Conservation (phyloP, 2,113 vertebrate genomes). For the Ahaetulla prasina region DNA sequence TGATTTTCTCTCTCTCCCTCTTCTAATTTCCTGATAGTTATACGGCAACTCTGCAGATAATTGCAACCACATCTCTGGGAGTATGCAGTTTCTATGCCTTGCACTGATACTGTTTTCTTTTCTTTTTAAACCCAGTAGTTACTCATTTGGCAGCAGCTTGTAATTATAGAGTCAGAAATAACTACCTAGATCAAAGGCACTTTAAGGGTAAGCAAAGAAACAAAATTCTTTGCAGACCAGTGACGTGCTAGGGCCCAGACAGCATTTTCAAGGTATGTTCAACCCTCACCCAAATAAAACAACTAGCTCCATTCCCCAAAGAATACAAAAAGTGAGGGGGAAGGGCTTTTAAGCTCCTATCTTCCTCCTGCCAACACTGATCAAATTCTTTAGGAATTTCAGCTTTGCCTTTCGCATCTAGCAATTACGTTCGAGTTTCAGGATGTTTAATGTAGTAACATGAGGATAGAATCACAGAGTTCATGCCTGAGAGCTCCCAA, state of each 20-base stretch:
- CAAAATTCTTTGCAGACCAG: neutral
- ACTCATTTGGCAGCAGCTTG: slow-evolving; percentile 1
- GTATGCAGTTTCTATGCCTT: slow-evolving; percentile 5
- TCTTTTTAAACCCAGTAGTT: slow-evolving; percentile 16
- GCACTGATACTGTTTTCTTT: neutral
- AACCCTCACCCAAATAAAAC: rapidly evolving
- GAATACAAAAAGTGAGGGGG: neutral
- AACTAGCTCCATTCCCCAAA: neutral
- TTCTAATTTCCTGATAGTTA: neutral
- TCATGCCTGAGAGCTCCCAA: neutral
- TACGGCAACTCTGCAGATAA: rapidly evolving
- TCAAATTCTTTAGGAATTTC: neutral
- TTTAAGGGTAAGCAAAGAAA: neutral
- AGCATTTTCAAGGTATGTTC: neutral
- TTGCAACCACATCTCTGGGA: slow-evolving; percentile 9
- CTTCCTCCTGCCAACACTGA: neutral
- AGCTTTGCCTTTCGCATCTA: neutral
- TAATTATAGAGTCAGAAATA: slow-evolving; percentile 10
- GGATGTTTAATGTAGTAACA: neutral
- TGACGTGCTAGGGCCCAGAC: neutral
- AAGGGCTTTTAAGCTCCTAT: neutral
- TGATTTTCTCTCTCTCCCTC: rapidly evolving
- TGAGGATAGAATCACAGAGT: neutral
- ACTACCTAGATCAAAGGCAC: slow-evolving; percentile 6
- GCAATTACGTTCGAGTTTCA: neutral